Evolutionary conservation across 2,888 invertebrate genomes (phyloP), one percentile per base, ranked within the genome.

Genomic region (Eupithecia subfuscata): DNA sequence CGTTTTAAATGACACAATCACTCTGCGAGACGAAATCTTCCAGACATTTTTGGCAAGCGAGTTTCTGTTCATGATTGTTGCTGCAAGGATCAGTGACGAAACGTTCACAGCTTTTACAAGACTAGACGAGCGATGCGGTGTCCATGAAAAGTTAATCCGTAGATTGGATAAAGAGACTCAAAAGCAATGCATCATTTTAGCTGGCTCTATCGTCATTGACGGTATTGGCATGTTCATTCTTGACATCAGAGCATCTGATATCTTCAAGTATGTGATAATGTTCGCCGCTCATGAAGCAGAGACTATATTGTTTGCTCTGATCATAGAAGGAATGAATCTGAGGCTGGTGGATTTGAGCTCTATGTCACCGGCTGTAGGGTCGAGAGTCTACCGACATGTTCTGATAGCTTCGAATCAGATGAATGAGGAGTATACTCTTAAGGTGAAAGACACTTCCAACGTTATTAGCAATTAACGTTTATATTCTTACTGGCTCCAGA

Each of bases 211-310:
- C 0, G 9, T 86, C 0, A 40, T 89, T 9, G 91, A 92, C 81
- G 18, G 83, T 0, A n/a, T 82, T 63, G 86, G 89, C 7, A 78
- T 88, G 70, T 79, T 64, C 22, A 18, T 82, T 0, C 52, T 88
- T 0, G 74, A 78, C 16, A 30, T 78, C 0, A 79, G 84, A 43
- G 25, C 68, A 2, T 81, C 82, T 48, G 56, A 82, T 16, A 78
- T 85, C 0, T 18, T 87, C 9, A 73, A 85, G 1, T 79, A 89
- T 0, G 81, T 84, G 12, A 68, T 90, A 0, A 81, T 85, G 0
- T 87, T 87, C 73, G 84, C 89, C 2, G 89, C 89, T 34, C 89
- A 90, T 72, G 91, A 92, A 77, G 81, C 88, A 0, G 93, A 93
- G 82, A 80, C 90, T 64, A 77, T 85, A 0, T 87, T 91, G 14